Base-by-base conservation (phyloP, 2,113 vertebrate genomes). In the Arenaria interpres region DNA sequence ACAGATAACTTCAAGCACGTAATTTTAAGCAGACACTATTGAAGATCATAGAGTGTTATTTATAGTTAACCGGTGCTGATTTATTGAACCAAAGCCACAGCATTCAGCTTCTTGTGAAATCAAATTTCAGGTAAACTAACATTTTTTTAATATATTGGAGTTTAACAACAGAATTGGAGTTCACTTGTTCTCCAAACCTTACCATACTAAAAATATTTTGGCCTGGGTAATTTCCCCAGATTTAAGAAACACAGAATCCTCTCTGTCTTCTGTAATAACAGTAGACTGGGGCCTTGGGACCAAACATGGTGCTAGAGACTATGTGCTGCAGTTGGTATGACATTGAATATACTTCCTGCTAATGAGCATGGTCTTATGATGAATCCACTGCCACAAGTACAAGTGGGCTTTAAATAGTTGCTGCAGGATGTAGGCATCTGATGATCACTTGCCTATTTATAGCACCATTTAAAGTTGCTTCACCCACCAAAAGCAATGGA, bases 401-500 rank as follows among this genome's bases (percentile, higher is more conserved):
- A 73, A 89, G 21, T 43, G 37, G 37, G 51, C 66, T 87, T 94
- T 54, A 90, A 95, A 93, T 20, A 89, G 51, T 45, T 86, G 73
- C 48, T 90, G 45, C 18, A 45, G 41, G 35, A 63, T 63, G 41
- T 32, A 78, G n/a, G 76, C 71, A 89, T 59, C 37, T 93, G 84
- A 85, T 85, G 63, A 83, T 95, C 78, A 37, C 39, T 45, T 88
- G 56, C 39, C 62, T 96, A 72, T 87, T 93, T 92, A 91, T 68
- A 84, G 39, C 48, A 46, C 32, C 73, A 53, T 81, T 78, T 88
- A 63, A 43, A 72, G 23, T 1, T 41, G 30, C 21, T 93, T 91
- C 43, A 86, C 28, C 4, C 64, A 73, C 35, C 62, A 71, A 86
- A 97, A 77, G 17, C 94, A 93, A 80, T n/a, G 5, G 41, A 86